Evolutionary conservation across 2,888 invertebrate genomes (phyloP), one percentile per base, ranked within the genome.

Genomic region (Agrochola lychnidis): DNA sequence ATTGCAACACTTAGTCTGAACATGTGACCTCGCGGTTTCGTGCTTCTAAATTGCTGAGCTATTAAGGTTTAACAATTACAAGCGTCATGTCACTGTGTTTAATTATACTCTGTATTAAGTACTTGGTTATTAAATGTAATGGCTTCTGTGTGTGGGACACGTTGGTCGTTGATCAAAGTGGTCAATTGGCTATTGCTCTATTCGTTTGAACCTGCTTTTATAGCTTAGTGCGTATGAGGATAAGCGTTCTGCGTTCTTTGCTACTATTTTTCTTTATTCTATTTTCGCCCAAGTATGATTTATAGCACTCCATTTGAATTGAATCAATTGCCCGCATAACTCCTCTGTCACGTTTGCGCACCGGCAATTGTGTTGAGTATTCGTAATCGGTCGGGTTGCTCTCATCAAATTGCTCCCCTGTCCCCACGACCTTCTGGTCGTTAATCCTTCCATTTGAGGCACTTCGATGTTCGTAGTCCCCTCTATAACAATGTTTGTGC

Each of bases 61-160:
- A 74, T 83, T 79, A 81, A 79, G 45, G 71, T 76, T 75, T 63
- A 70, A 80, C 76, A 76, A 80, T 78, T 80, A 73, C 73, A 80
- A 76, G 51, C 57, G 70, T 51, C 71, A 61, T 82, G 79, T 70
- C 80, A 64, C 73, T 48, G 68, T 36, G 73, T 84, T 83, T 76
- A 82, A 84, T 83, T 71, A 80, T 36, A 72, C 12, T 73, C 42
- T 25, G 56, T 25, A 4, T 63, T 61, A 76, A 72, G 59, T 73
- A 71, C 71, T 73, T 48, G 19, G 53, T 57, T 78, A 69, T 78
- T 78, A 51, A 59, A 71, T 59, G 51, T 81, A 59, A 83, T 78
- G 56, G 61, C 66, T 67, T 72, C 74, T 75, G 67, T 74, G 36
- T 66, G 14, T 51, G 14, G 45, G 30, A 22, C 16, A 62, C 42